Conservation (phyloP, 2,113 vertebrate genomes). For the Melanocharis versteri region DNA sequence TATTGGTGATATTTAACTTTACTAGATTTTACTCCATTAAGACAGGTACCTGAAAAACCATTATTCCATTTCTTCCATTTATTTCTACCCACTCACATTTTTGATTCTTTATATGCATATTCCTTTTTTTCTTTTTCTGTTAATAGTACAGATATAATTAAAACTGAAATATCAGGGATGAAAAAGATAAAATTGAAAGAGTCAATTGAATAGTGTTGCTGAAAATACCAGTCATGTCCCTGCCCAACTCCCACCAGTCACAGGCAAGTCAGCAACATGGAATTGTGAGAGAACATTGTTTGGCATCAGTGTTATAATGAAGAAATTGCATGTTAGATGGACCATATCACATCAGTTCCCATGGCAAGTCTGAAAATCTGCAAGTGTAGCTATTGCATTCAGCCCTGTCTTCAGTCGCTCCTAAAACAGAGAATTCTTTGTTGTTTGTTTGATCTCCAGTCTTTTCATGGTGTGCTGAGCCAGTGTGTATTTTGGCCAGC, state of each 20-base stretch:
- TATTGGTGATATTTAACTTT: not conserved
- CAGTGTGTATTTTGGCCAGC: not conserved
- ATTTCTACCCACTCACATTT: not conserved
- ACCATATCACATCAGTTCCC: not conserved
- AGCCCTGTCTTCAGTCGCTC: not conserved
- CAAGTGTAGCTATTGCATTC: not conserved
- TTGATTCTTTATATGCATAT: not conserved
- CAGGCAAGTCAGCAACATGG: not conserved
- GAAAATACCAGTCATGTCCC: not conserved
- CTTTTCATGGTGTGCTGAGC: not conserved
- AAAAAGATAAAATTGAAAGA: not conserved
- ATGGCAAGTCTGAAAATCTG: not conserved
- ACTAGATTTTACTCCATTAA: not conserved
- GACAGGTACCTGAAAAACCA: not conserved
- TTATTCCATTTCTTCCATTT: not conserved
- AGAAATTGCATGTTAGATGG: not conserved
- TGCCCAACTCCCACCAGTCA: not conserved
- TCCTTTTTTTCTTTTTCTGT: not conserved
- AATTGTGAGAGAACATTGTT: not conserved
- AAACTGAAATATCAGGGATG: not conserved
- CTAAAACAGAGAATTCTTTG: not conserved
- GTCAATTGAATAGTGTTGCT: not conserved
- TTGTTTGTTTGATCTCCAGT: not conserved
- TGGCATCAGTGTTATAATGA: not conserved
- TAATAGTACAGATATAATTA: not conserved